Conservation (phyloP, 2,797 vertebrate species). For the Myotis vivesi region DNA sequence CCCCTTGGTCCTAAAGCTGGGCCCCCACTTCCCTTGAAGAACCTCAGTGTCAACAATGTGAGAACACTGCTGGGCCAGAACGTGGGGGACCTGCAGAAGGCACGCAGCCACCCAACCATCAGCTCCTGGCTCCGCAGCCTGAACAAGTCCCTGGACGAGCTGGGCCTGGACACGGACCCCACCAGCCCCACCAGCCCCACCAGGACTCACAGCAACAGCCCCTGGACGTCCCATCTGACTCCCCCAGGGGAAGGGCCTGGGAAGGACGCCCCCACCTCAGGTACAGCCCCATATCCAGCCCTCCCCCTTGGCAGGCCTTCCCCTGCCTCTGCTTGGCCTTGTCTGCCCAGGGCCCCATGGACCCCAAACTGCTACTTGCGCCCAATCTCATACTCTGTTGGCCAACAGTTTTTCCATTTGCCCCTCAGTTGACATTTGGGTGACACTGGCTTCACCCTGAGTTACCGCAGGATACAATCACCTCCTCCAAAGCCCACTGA, state of each 20-base stretch:
- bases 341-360: not conserved
- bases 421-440: not conserved
- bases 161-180: conserved; percentile 47
- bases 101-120: conserved; percentile 63
- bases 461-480: not conserved
- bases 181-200: fast-evolving
- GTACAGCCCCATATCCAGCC: not conserved
- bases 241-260: not conserved
- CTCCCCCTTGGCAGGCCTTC: not conserved
- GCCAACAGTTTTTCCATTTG: not conserved
- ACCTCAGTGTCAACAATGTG: conserved; percentile 72
- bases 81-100: conserved; percentile 71
- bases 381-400: not conserved
- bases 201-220: fast-evolving
- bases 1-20: not conserved
- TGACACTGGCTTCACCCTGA: not conserved
- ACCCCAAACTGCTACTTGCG: fast-evolving
- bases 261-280: not conserved
- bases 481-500: not conserved
- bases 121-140: conserved; percentile 76
- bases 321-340: not conserved
- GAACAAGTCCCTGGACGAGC: conserved; percentile 71
- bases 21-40: conserved; percentile 59
- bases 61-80: conserved; percentile 79
- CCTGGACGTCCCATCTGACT: not conserved